Evolutionary conservation across 2,113 vertebrate species (phyloP).

Genomic region (Chiloscyllium plagiosum): DNA sequence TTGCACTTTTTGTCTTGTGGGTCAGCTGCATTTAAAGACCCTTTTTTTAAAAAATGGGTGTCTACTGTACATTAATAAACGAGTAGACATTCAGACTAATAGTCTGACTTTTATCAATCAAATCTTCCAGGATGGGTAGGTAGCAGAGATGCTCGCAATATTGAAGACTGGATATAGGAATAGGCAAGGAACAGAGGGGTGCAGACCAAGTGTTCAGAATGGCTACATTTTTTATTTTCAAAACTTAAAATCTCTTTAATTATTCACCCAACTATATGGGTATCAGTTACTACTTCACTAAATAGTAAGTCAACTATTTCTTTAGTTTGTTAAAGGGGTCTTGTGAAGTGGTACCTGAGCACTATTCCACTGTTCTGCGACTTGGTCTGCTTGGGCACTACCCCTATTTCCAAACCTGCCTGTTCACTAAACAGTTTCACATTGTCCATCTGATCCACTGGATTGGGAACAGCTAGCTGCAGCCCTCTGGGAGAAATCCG

Average conservation of each 20-base stretch:
- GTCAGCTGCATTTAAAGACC: background rate
- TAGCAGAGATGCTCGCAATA: too few species aligned
- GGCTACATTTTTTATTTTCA: too few species aligned
- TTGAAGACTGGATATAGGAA: too few species aligned
- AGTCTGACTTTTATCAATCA: background rate
- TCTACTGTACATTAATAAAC: background rate
- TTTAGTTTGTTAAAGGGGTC: background rate
- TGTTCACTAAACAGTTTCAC: background rate
- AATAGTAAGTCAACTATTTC: background rate
- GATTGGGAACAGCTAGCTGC: background rate
- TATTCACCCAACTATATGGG: background rate
- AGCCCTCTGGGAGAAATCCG: background rate
- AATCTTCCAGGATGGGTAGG: too few species aligned
- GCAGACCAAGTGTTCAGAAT: too few species aligned
- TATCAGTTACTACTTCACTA: accelerated
- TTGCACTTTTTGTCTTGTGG: background rate
- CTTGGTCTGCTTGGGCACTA: background rate
- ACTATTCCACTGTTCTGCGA: background rate
- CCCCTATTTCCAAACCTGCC: background rate
- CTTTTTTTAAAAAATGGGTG: background rate
- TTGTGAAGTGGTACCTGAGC: too few species aligned
- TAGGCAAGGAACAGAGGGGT: too few species aligned
- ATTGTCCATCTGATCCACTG: too few species aligned
- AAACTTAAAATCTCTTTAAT: background rate
- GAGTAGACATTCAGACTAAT: background rate